Base-by-base conservation (phyloP, 2,113 vertebrate species). In the Lampris megalopsis region DNA sequence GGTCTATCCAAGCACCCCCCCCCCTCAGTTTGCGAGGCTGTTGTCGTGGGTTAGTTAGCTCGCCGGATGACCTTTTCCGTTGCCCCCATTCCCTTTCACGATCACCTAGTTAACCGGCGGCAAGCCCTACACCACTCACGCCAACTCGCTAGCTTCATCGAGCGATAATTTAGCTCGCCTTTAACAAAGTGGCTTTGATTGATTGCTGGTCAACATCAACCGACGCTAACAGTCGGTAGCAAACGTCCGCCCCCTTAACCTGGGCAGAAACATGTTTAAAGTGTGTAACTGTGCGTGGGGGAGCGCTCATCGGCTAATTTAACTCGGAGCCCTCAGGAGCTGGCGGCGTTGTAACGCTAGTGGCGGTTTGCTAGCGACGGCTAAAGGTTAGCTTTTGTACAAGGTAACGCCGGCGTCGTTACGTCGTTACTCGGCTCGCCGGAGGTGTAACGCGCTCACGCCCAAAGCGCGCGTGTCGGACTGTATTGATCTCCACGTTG, bases 361-460 rank as follows among this genome's bases (percentile, higher is more conserved):
- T 24, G 24, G 24, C 0, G 24, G 24, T 24, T 24, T 24, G 81
- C 72, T 84, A 81, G 63, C 80, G 36, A 0, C 37, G 37, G 86
- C 86, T 87, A 84, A 79, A 42, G 3, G 82, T 68, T 90, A 91
- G 85, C 87, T 41, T 71, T 24, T 57, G 36, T 24, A 2, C 5
- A 2, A 37, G 87, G 86, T 86, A 88, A 36, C 72, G 59, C 40
- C 86, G 83, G 86, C 88, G 24, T 24, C 24, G 24, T 24, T 66
- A 11, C 56, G 61, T 60, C 66, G 57, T 71, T 84, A 70, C 47
- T 80, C 41, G 45, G 50, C 54, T 2, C 42, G 37, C 54, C 57
- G 48, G 75, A 83, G 70, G 82, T 79, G 63, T 68, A 35, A 73
- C 48, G 83, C 65, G 80, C 89, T 89, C 79, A 90, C 88, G 87